Base-by-base conservation (phyloP, 2,797 vertebrate genomes). In the Trachurus trachurus region DNA sequence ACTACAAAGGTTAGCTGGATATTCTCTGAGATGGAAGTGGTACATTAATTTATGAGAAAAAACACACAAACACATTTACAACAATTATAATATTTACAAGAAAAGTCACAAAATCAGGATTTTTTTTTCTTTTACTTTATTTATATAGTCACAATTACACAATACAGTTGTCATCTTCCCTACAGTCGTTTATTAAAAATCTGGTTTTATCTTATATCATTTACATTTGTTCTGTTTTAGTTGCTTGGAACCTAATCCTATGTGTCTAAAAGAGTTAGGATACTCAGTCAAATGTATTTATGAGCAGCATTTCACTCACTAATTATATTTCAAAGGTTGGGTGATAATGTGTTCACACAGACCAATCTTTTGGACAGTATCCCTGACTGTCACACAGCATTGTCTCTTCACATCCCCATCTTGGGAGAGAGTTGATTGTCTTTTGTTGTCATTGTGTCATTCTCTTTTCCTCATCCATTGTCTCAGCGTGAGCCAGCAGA, bases 1-100 rank as follows among this genome's bases (percentile, higher is more conserved):
- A 70, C 16, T 63, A 22, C n/a, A 80, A 68, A 12, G 16, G 9
- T 60, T 45, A 21, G 52, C 22, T 45, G 34, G 34, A 37, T 9
- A 37, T 37, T 37, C 34, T 37, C 8, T 37, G 34, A 37, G 31
- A 34, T 2, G 31, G 34, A 37, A 37, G 34, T 37, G 34, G 8
- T 37, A 9, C 34, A 34, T 26, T 26, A 26, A 34, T 5, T 34
- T 34, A 34, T 34, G 31, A 34, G 3, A 40, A 40, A 39, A 39
- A 39, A 39, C 37, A 39, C 6, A 39, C 37, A 39, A 6, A 7
- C 37, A 39, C 26, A n/a, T n/a, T 26, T 26, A 26, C 26, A 26
- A 26, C 26, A 26, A 26, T 26, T 26, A 26, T 26, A 26, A 26
- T 26, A 26, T 26, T 26, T 26, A 26, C 26, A 1, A 40, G 11